Conservation (phyloP, 2,797 vertebrate species). For the Hylomyscus alleni region DNA sequence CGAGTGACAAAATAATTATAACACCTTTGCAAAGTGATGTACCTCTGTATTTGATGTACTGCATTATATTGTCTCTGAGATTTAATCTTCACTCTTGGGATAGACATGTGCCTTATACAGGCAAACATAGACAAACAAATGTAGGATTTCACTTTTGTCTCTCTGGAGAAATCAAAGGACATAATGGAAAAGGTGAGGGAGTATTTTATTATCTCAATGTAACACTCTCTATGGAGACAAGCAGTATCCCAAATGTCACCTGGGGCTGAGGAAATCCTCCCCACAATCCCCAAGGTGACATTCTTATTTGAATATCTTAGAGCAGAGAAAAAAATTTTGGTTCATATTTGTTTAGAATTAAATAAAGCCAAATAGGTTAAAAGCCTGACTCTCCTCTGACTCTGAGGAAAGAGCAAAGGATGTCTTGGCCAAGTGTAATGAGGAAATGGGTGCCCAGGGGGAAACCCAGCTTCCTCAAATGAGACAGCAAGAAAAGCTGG, state of each 20-base stretch:
- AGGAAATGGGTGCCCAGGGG: slow-evolving; percentile 29
- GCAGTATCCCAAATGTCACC: neutral
- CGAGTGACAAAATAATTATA: neutral
- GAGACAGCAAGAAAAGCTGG: slow-evolving; percentile 65
- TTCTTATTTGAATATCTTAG: slow-evolving; percentile 42
- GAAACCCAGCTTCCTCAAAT: slow-evolving; percentile 53
- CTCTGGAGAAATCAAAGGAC: neutral
- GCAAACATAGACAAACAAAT: neutral
- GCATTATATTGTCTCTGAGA: neutral
- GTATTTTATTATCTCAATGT: neutral
- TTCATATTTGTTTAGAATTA: slow-evolving; percentile 52
- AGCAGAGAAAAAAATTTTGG: neutral
- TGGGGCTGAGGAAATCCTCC: neutral
- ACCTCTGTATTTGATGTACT: neutral
- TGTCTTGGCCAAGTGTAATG: slow-evolving; percentile 62
- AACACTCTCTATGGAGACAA: slow-evolving; percentile 34
- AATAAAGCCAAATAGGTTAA: slow-evolving; percentile 67
- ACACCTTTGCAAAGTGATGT: neutral
- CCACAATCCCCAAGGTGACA: neutral
- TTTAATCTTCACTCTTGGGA: neutral
- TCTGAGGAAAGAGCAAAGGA: slow-evolving; percentile 12
- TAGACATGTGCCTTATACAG: neutral
- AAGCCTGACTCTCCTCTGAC: neutral
- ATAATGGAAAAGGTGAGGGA: neutral
- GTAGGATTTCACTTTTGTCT: neutral